phyloP scores from a whole-genome alignment of 2,113 vertebrate genomes.

The Rhineura floridana region DNA sequence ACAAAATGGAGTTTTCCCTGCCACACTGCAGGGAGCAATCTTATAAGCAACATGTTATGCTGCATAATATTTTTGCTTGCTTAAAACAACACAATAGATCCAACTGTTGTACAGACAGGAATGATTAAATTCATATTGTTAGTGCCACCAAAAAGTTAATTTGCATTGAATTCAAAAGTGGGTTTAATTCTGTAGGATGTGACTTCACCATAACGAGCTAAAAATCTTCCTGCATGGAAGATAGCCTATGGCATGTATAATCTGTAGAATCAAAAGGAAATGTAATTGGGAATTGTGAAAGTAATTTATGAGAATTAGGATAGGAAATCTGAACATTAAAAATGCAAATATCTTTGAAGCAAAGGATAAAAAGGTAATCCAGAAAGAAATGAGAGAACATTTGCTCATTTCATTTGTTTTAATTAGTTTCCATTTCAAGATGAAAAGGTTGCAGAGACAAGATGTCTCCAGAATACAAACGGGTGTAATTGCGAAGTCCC shows the following conservation, averaged over 20 bases:
- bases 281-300: conserved; percentile 7
- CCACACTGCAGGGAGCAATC: neutral
- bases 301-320: conserved; percentile 30
- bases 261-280: conserved; percentile 24
- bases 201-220: conserved; percentile 6
- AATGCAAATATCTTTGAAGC: conserved; percentile 22
- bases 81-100: neutral
- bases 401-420: conserved; percentile 24
- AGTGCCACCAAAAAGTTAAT: conserved; percentile 32
- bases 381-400: conserved; percentile 14
- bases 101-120: neutral
- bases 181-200: conserved; percentile 10
- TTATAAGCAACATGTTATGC: neutral
- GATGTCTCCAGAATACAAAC: conserved; percentile 1
- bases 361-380: conserved; percentile 15
- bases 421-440: conserved; percentile 31
- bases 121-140: conserved; percentile 25
- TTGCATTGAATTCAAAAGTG: conserved; percentile 36
- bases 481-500: neutral
- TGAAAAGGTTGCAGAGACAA: neutral
- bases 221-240: neutral
- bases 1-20: neutral
- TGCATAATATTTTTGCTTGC: neutral
- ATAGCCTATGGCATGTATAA: conserved; percentile 16
- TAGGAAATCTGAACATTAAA: conserved; percentile 8